phyloP scores from a whole-genome alignment of 2,113 vertebrate species.

The Archilochus colubris region DNA sequence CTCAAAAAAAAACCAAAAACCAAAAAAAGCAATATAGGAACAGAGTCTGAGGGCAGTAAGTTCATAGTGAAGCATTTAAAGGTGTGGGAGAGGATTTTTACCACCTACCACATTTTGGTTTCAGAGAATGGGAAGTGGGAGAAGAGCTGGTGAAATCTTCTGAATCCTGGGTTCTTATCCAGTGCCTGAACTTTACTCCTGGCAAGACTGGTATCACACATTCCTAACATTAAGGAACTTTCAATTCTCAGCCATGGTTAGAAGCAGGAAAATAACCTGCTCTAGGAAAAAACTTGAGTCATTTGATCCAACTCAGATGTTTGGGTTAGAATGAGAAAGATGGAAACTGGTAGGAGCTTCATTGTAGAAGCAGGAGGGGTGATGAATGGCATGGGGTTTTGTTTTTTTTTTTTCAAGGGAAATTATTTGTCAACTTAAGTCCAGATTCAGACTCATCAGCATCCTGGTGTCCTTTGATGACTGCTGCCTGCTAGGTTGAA shows the following conservation, averaged over 20 bases:
- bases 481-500: background rate
- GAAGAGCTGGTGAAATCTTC: background rate
- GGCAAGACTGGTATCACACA: background rate
- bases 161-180: background rate
- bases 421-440: background rate
- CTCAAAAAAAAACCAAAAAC: too few relatives aligned
- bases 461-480: background rate
- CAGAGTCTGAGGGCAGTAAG: background rate
- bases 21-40: background rate
- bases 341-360: background rate
- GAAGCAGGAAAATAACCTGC: background rate
- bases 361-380: background rate
- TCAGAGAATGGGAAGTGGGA: background rate
- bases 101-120: background rate
- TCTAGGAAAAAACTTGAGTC: background rate
- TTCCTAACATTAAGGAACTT: background rate
- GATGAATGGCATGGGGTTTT: background rate
- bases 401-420: background rate
- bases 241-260: background rate
- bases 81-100: background rate
- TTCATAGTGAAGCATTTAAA: background rate
- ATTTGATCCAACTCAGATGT: background rate
- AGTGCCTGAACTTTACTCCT: background rate
- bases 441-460: background rate
- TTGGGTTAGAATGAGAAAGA: background rate